A percentile compares a stretch with the other conserved stretches of the same genome.
Evolutionary conservation across 2,113 vertebrate genomes (phyloP).

Genomic region (Dipodomys merriami): DNA sequence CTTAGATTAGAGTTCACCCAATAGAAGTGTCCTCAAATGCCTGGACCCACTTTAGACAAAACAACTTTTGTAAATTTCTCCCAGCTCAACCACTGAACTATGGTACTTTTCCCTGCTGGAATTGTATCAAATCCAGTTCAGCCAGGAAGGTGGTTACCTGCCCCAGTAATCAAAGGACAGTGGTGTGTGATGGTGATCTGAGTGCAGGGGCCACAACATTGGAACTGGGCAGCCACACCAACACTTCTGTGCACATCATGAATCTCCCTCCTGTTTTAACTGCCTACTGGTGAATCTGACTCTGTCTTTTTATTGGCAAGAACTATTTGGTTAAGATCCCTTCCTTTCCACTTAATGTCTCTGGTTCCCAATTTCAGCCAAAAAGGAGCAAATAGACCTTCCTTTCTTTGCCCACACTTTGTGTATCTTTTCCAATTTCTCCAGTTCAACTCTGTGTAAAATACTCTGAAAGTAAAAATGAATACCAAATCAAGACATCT

Average conservation of each 20-base stretch:
- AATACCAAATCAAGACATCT: conserved; percentile 1
- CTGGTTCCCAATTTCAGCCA: conserved; percentile 72
- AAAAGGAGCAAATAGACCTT: conserved; percentile 75
- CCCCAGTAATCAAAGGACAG: conserved; percentile 75
- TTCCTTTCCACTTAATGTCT: conserved; percentile 77
- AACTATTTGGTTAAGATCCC: conserved; percentile 58
- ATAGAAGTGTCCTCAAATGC: conserved; percentile 58
- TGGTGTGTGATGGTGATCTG: conserved; percentile 61
- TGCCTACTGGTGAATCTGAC: conserved; percentile 54
- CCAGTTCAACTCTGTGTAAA: not conserved
- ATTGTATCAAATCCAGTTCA: conserved; percentile 63
- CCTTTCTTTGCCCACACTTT: conserved; percentile 63
- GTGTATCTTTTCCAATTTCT: conserved; percentile 47
- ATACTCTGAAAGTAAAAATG: conserved; percentile 31
- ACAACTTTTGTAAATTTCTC: conserved; percentile 56
- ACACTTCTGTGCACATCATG: not conserved
- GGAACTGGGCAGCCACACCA: not conserved
- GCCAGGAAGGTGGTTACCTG: conserved; percentile 74
- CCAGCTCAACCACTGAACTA: not conserved
- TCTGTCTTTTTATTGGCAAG: conserved; percentile 65
- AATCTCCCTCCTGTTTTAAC: conserved; percentile 61
- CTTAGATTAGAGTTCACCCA: not conserved
- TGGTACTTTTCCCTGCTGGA: conserved; percentile 80
- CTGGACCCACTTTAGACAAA: conserved; percentile 61
- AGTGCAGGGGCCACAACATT: not conserved